Evolutionary conservation across 2,888 invertebrate genomes (phyloP), one percentile per base, ranked within the genome.

Genomic region (Calliopum simillimum): DNA sequence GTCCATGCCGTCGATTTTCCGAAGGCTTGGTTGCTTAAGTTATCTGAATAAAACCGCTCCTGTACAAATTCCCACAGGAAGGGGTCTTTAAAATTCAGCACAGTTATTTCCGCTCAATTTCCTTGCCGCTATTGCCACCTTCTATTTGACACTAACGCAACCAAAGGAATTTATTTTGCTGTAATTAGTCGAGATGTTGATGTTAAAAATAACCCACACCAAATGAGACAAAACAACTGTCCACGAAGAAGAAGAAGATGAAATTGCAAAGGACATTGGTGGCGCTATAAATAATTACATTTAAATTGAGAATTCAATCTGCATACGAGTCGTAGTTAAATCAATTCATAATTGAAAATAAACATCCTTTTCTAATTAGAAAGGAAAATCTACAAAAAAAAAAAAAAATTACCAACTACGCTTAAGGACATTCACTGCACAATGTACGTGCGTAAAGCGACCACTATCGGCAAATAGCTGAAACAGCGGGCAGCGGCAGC

Each of bases 301-400:
- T 81, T 77, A 78, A 80, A 79, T 77, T 77, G 77, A 75, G 68
- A n/a, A 43, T 44, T 65, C 21, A 23, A 25, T 41, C 3, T 4
- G 51, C 49, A 51, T 53, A 16, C 62, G 5, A 41, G 41, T 43
- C 21, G 53, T n/a, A 76, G 76, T 69, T 75, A 79, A 81, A 79
- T 81, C 78, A 79, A 80, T 79, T 79, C 79, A 80, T 81, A 81
- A 81, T 80, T 80, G 61, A 77, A 82, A 80, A 79, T 75, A 81
- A 82, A 82, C 80, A 79, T 77, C 67, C 74, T 73, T 61, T 75
- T 78, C 76, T 73, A 76, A 76, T 77, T 78, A 77, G 73, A 74
- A 62, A 53, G 25, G 8, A 8, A 53, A 44, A 49, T 68, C 43
- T 5, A 41, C 3, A 19, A 33, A 46, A 51, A 25, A 16, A 13